phyloP scores from a whole-genome alignment of 23 tunicate genomes.

The Halocynthia roretzi region DNA sequence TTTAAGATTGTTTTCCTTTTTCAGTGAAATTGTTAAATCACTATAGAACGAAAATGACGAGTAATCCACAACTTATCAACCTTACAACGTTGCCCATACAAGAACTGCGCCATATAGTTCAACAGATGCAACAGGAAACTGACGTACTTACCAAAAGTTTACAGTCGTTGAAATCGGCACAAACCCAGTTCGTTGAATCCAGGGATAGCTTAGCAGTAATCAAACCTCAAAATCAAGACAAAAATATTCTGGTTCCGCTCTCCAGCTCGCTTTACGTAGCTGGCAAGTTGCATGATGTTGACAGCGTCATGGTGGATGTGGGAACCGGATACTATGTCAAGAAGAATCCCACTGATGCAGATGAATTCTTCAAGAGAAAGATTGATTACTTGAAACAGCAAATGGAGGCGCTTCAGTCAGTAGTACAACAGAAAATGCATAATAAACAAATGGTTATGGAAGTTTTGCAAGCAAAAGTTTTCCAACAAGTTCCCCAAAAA shows the following conservation, averaged over 20 bases:
- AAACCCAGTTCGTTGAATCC: constrained; percentile 55
- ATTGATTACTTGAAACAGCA: constrained; percentile 78
- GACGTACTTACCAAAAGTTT: constrained; percentile 44
- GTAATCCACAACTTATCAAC: constrained; percentile 43
- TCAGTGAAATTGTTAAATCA: no score
- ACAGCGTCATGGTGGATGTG: constrained; percentile 77
- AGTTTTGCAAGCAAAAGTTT: constrained; percentile 69
- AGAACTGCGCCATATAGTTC: constrained; percentile 67
- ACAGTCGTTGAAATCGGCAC: constrained; percentile 79
- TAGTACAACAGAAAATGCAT: constrained; percentile 74
- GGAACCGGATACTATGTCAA: constrained; percentile 88
- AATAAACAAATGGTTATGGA: constrained; percentile 70
- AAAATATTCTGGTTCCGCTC: constrained; percentile 77
- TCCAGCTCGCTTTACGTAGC: constrained; percentile 87
- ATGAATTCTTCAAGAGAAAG: constrained; percentile 89
- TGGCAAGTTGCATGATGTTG: constrained; percentile 62
- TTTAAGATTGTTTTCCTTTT: no score
- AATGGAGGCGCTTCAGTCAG: constrained; percentile 77
- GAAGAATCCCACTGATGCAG: constrained; percentile 68
- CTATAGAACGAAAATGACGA: constrained; percentile 9
- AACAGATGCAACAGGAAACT: constrained; percentile 76
- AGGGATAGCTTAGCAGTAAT: constrained; percentile 45
- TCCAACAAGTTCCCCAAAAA: constrained; percentile 50
- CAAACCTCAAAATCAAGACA: constrained; percentile 38
- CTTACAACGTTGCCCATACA: constrained; percentile 50